A percentile compares a stretch with the other conserved stretches of the same genome.
phyloP scores from a whole-genome alignment of 2,113 vertebrate species.

The Otus sunia region DNA sequence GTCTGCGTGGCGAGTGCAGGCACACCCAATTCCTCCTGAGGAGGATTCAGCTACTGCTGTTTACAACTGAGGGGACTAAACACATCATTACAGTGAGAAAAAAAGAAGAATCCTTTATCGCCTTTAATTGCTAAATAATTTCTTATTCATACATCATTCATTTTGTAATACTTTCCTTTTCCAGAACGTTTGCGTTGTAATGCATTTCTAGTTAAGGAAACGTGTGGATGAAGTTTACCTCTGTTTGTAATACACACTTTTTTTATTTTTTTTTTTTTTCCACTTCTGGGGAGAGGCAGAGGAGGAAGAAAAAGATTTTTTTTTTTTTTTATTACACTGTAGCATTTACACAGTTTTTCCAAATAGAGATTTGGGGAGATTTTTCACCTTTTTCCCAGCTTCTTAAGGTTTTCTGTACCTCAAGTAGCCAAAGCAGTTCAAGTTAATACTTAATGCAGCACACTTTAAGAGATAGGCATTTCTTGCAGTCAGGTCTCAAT shows the following conservation, averaged over 20 bases:
- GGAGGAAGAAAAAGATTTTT: conserved; percentile 5
- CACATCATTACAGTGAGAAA: not conserved
- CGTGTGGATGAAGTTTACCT: conserved; percentile 36
- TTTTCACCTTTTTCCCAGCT: conserved; percentile 72
- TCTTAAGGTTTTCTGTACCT: conserved; percentile 77
- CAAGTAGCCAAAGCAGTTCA: conserved; percentile 88
- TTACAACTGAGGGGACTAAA: not conserved
- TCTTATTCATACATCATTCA: conserved; percentile 6
- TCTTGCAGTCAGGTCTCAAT: conserved; percentile 94
- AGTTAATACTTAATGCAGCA: conserved; percentile 94
- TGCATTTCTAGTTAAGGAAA: conserved; percentile 7
- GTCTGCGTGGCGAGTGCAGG: not conserved
- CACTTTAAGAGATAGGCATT: conserved; percentile 93
- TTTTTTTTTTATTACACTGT: conserved; percentile 28
- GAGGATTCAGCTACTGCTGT: not conserved
- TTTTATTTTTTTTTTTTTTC: not conserved
- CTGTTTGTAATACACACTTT: conserved; percentile 8
- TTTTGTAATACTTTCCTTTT: conserved; percentile 20
- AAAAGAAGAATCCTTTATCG: conserved; percentile 36
- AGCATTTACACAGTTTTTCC: conserved; percentile 78
- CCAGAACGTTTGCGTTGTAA: conserved; percentile 58
- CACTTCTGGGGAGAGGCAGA: not conserved
- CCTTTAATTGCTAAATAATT: conserved; percentile 60
- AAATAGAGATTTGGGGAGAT: conserved; percentile 78
- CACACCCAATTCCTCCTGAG: not conserved